A percentile compares a stretch with the other conserved stretches of the same genome.
Conservation (phyloP, 2,888 invertebrate genomes). For the Noctua fimbriata region DNA sequence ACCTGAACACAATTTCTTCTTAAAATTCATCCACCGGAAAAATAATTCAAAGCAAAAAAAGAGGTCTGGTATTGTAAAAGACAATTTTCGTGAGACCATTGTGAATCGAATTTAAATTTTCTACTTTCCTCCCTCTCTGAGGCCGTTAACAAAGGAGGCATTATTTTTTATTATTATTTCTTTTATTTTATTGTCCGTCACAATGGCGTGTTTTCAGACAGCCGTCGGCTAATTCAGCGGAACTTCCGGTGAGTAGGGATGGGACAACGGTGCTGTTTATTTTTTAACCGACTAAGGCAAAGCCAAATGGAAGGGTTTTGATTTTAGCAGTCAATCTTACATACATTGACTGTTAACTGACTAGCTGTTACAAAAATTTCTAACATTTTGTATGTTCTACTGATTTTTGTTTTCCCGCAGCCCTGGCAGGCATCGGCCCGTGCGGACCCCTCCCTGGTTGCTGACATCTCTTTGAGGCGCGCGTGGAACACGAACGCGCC, state of each 20-base stretch:
- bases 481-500: no score
- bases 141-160: constrained; percentile 72
- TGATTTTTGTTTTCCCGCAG: no score
- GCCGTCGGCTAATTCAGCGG: constrained; percentile 57
- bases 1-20: constrained; percentile 25
- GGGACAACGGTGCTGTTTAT: constrained; percentile 3
- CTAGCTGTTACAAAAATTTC: no score
- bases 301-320: neutral
- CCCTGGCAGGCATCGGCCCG: no score
- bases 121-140: constrained; percentile 62
- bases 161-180: constrained; percentile 83
- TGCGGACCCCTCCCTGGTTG: no score
- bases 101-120: constrained; percentile 81
- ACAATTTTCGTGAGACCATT: constrained; percentile 73
- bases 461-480: no score
- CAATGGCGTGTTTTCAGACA: constrained; percentile 68
- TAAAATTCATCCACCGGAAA: constrained; percentile 29
- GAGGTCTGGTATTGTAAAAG: constrained; percentile 62
- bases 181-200: constrained; percentile 79
- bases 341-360: no score
- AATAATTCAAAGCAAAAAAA: constrained; percentile 37
- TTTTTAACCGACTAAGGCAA: constrained; percentile 4
- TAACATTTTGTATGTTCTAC: no score
- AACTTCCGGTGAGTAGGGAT: constrained; percentile 62
- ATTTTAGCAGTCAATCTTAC: neutral